Base-by-base conservation (phyloP, 2,797 vertebrate genomes). In the Lepilemur ruficaudatus region DNA sequence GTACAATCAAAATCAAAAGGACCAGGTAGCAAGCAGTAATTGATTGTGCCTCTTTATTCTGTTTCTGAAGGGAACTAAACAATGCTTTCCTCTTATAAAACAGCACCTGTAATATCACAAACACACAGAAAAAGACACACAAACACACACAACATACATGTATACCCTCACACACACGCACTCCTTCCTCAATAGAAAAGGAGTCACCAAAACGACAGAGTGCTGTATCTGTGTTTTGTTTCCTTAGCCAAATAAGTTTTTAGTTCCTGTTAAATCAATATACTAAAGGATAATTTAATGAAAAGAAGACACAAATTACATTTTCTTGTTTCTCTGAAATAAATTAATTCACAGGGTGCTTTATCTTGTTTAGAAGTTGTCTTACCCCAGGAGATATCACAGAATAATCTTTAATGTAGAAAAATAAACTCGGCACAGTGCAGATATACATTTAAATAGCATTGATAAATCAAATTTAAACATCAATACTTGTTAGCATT, bases 401-500 rank as follows among this genome's bases (percentile, higher is more conserved):
- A 92, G 94, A 97, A 97, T 96, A 93, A 98, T 98, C 97, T 97
- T 96, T 97, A 95, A 97, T 87, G 80, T 96, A 91, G 96, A 98
- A 97, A 98, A 98, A 98, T 97, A 98, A 98, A 98, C 91, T 98
- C 48, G 10, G 82, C 97, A 86, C 79, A 96, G 98, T 98, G 98
- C 98, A 99, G 97, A 98, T 98, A 98, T 97, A 98, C 98, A 98
- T 98, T 98, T 98, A 98, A 98, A 98, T 98, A 99, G 98, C 98
- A 99, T 96, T 99, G 98, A 99, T 99, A 99, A 99, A 99, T 99
- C 99, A 99, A 99, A 99, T 98, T 97, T 98, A 98, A 98, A 98
- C 98, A 98, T 99, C 99, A 97, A 99, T 99, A 99, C 98, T 98
- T 97, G 98, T 99, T 99, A 99, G 98, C 99, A 99, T 99, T 98